Conservation (phyloP, 2,113 vertebrate genomes). For the Dermatemys mawii region DNA sequence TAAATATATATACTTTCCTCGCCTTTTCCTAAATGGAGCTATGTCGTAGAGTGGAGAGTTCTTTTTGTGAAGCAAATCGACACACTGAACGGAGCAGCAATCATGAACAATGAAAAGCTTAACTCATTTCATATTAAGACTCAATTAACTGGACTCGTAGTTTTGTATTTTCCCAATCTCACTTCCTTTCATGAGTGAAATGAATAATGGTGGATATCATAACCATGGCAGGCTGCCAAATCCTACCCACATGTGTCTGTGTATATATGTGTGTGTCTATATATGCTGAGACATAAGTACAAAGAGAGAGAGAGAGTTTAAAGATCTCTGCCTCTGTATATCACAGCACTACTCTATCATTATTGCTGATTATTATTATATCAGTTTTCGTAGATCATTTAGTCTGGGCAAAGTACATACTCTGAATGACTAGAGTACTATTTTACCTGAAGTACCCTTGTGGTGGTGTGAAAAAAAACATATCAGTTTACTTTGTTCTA, state of each 20-base stretch:
- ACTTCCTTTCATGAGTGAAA: slow-evolving; percentile 13
- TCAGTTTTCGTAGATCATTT: slow-evolving; percentile 5
- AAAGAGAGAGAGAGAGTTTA: not conserved
- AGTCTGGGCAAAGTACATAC: not conserved
- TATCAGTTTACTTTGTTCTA: not conserved
- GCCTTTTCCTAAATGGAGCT: not conserved
- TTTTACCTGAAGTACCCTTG: not conserved
- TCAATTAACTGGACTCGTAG: not conserved
- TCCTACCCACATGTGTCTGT: not conserved
- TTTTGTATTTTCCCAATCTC: not conserved
- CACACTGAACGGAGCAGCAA: not conserved
- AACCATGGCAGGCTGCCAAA: not conserved
- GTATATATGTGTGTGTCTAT: not conserved
- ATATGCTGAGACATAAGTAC: not conserved
- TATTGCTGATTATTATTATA: not conserved
- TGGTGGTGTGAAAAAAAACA: not conserved
- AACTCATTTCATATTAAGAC: not conserved
- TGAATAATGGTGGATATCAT: not conserved
- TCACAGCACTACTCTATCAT: not conserved
- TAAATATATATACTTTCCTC: not conserved
- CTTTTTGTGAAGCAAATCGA: not conserved
- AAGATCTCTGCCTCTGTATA: not conserved
- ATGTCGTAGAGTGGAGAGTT: not conserved
- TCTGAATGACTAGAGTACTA: not conserved
- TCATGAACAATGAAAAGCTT: not conserved